Evolutionary conservation across 2,797 vertebrate genomes (phyloP), one percentile per base, ranked within the genome.

Genomic region (Sebastes diaconus): DNA sequence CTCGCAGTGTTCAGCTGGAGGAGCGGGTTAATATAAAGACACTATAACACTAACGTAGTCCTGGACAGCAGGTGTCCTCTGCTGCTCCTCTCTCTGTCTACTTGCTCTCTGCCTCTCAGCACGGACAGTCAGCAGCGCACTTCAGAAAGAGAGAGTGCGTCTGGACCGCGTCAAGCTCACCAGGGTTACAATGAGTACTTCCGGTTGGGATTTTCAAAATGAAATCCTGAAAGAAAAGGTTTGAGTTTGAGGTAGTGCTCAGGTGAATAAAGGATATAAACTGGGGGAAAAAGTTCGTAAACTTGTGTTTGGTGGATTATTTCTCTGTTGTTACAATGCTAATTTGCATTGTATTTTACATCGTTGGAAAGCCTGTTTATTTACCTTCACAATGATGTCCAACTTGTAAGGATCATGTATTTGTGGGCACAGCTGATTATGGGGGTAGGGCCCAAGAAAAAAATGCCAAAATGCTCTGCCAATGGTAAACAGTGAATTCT

Each of bases 151-250:
- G 42, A 12, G 8, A 63, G 78, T 12, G 83, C 13, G 84, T 27
- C 54, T 54, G 79, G 42, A 55, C 22, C 1, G 0, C 55, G 75
- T 73, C 30, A 85, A 87, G 68, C 8, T 8, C 0, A 0, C 3
- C 0, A 0, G 1, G n/a, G 18, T 24, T 32, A 54, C 2, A 13
- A 6, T 1, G 0, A 1, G 2, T 0, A 9, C 57, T 73, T 91
- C 90, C 88, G 80, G 78, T 0, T 9, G 4, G 0, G 34, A 13
- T 58, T 84, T 90, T 88, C 91, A 88, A 79, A 87, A 11, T 91
- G 54, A 91, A 84, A 42, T 1, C 12, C 24, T 0, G 2, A n/a
- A 29, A 16, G 55, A 2, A 2, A 3, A 30, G 30, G 30, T 30
- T 30, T 30, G 30, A 34, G 9, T 27, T 8, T 34, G 22, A 42